A percentile compares a stretch with the other conserved stretches of the same genome.
phyloP scores from a whole-genome alignment of 1,140 invertebrate genomes.

The Tetramorium parvispinum region DNA sequence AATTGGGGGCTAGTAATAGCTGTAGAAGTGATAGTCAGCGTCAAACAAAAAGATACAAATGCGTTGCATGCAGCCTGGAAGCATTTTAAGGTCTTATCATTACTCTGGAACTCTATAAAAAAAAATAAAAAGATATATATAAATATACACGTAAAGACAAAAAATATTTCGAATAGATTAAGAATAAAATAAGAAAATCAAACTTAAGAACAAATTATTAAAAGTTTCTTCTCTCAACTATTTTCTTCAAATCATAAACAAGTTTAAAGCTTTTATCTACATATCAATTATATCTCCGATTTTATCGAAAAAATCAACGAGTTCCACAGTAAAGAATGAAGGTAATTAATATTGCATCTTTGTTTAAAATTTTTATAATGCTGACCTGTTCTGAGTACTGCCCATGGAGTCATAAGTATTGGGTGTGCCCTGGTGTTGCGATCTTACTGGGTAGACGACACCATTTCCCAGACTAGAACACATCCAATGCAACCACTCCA shows the following conservation, averaged over 20 bases:
- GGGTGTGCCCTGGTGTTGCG: constrained; percentile 88
- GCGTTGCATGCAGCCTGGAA: constrained; percentile 64
- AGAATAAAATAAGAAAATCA: not conserved
- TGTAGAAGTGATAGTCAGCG: constrained; percentile 34
- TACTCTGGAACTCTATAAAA: constrained; percentile 70
- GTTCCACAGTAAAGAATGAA: constrained; percentile 78
- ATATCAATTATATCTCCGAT: not conserved
- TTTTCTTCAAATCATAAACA: constrained; percentile 1
- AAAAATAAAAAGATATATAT: constrained; percentile 20
- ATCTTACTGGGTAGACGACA: constrained; percentile 92
- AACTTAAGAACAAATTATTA: not conserved
- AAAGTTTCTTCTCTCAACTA: not conserved
- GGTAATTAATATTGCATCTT: constrained; percentile 52
- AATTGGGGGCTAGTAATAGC: constrained; percentile 18
- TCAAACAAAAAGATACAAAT: constrained; percentile 59
- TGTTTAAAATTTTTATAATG: constrained; percentile 76
- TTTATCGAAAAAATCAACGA: constrained; percentile 50
- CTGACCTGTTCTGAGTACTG: constrained; percentile 94
- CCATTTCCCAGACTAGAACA: constrained; percentile 95
- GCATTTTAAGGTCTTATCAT: constrained; percentile 59
- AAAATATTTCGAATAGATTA: constrained; percentile 26
- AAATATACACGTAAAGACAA: constrained; percentile 14
- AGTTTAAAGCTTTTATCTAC: not conserved
- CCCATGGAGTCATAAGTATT: constrained; percentile 96
- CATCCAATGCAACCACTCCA: constrained; percentile 81